phyloP scores from a whole-genome alignment of 2,888 invertebrate species.

The Pollenia griseotomentosa region DNA sequence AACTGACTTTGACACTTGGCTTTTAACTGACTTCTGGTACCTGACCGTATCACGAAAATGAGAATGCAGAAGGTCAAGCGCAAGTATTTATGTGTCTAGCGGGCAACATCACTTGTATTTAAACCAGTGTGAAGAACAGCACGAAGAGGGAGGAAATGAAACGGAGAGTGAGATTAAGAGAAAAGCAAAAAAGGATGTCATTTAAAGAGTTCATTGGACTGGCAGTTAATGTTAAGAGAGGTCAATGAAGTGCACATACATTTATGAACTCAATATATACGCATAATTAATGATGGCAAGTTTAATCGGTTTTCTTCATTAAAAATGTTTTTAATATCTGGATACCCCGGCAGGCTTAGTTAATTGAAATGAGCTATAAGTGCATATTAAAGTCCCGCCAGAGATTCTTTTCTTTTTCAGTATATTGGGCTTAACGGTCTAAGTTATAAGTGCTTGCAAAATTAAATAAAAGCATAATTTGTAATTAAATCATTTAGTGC shows the following conservation, averaged over 20 bases:
- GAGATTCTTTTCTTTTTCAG: too few relatives aligned
- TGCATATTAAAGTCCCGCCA: too few relatives aligned
- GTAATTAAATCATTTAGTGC: too few relatives aligned
- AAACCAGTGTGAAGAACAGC: background rate
- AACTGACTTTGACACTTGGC: constrained; percentile 65
- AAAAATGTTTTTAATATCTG: too few relatives aligned
- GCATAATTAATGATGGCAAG: background rate
- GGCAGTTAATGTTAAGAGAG: constrained; percentile 11
- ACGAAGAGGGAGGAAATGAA: background rate
- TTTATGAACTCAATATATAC: background rate
- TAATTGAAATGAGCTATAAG: too few relatives aligned
- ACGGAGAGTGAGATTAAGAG: background rate
- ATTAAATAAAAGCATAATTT: too few relatives aligned
- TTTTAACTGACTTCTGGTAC: constrained; percentile 30
- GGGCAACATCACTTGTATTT: background rate
- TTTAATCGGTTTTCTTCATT: too few relatives aligned
- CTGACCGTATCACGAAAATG: constrained; percentile 13
- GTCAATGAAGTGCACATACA: background rate
- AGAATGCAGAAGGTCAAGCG: background rate
- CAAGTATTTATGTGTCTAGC: too few relatives aligned
- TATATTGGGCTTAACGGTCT: too few relatives aligned
- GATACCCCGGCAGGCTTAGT: too few relatives aligned
- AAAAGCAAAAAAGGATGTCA: background rate
- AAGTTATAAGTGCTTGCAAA: too few relatives aligned
- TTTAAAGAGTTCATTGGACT: constrained; percentile 20